Conservation (phyloP, 2,113 vertebrate species). For the Tricholaema leucomelas region DNA sequence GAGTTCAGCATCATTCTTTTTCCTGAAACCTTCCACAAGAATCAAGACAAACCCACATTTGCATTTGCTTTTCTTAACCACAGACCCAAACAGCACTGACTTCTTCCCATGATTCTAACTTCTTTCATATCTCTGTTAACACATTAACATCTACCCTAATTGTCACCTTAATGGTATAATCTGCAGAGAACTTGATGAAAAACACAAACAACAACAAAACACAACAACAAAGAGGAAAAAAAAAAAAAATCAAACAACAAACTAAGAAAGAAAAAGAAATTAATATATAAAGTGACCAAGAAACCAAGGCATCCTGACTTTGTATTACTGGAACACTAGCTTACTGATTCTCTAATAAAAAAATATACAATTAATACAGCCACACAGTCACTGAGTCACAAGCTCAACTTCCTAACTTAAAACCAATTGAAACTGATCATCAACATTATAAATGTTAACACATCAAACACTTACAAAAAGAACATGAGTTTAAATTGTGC, state of each 20-base stretch:
- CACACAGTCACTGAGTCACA: neutral
- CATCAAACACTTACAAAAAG: neutral
- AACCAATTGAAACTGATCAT: neutral
- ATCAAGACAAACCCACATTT: neutral
- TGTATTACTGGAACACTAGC: neutral
- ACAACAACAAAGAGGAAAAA: no score
- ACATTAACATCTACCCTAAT: neutral
- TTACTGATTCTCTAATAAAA: neutral
- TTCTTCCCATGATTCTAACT: neutral
- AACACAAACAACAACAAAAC: no score
- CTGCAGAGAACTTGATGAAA: neutral
- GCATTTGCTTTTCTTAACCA: neutral
- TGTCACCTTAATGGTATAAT: neutral
- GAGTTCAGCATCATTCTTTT: neutral
- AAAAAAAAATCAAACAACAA: no score
- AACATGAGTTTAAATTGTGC: accelerated
- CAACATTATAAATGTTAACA: neutral
- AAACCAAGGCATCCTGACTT: neutral
- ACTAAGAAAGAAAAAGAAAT: neutral
- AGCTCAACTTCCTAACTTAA: neutral
- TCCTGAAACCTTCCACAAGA: neutral
- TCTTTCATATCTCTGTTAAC: neutral
- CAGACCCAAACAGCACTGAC: neutral
- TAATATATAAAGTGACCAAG: neutral
- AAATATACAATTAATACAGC: neutral